Evolutionary conservation across 2,797 vertebrate genomes (phyloP), one percentile per base, ranked within the genome.

Genomic region (Vireo griseus): DNA sequence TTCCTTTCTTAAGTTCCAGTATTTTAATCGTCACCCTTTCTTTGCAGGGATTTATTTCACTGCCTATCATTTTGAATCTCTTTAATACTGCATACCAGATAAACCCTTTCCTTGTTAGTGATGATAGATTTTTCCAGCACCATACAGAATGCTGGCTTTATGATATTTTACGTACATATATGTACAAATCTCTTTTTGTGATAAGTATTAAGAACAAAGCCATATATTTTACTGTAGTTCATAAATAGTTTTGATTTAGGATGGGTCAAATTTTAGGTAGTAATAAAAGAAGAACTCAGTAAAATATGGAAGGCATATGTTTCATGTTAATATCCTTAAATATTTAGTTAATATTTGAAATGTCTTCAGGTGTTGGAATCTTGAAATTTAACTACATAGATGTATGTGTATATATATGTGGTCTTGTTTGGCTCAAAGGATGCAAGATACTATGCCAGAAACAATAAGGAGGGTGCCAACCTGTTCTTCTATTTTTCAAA

Each of bases 21-120:
- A 72, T 84, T 84, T 91, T 92, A 71, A 90, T 92, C 81, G 91
- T 94, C 14, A 6, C 31, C 84, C 22, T 91, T 95, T 84, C 75
- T 85, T 91, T 94, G 76, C 75, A 88, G 61, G 89, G 39, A 59
- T 95, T 97, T 95, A 90, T 97, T 94, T 94, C 47, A 40, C 42
- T 82, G 35, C 72, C 31, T 78, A 45, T 95, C 47, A 88, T 95
- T 79, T 57, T 92, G 94, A 87, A 91, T 97, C 93, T 96, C 82
- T 96, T 93, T 92, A 96, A 91, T 85, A 63, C 39, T 45, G 16
- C 29, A 83, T 55, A 78, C 72, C 24, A 65, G 48, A 92, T 79
- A 94, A 91, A 61, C 58, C 52, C n/a, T 84, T 76, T 96, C 79
- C 48, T 94, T 91, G 86, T 89, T 78, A 96, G 80, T 86, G 68